These are phyloP conservation scores for Anguilla rostrata DNA, from an alignment of 2,113 vertebrate genomes.

Conservation along the genomic window DNA sequence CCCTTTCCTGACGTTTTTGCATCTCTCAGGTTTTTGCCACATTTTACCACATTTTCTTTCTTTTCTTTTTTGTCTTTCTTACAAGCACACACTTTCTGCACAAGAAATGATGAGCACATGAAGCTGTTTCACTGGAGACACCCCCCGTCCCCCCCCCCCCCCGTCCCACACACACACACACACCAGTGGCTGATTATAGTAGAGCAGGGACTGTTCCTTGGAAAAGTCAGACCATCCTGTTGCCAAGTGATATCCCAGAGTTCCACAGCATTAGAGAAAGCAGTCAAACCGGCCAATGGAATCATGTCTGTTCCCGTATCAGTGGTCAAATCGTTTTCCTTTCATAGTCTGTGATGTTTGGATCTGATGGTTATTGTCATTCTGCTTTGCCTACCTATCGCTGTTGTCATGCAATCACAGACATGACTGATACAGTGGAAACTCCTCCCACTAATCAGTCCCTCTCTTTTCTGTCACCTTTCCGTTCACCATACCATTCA, in stretches of 20 bases:
- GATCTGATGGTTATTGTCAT: conserved; percentile 25
- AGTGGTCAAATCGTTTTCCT: conserved; percentile 39
- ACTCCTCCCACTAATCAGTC: conserved; percentile 61
- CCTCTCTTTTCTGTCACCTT: conserved; percentile 25
- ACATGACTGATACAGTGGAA: conserved; percentile 69
- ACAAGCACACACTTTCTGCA: too few species aligned
- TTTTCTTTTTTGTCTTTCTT: too few species aligned
- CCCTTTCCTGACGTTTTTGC: too few species aligned
- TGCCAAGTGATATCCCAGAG: conserved; percentile 73
- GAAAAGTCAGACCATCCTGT: conserved; percentile 69
- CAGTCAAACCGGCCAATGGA: conserved; percentile 53
- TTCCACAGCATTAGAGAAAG: conserved; percentile 68
- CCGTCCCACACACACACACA: too few species aligned
- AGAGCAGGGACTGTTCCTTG: conserved; percentile 65
- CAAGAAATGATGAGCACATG: too few species aligned
- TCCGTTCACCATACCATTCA: too few species aligned
- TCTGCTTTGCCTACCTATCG: conserved; percentile 65
- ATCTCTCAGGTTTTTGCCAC: too few species aligned
- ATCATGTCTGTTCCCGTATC: not conserved
- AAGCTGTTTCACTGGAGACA: not conserved
- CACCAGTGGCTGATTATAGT: conserved; percentile 48
- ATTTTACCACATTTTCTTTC: too few species aligned
- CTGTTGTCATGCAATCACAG: conserved; percentile 75
- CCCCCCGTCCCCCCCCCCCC: not conserved
- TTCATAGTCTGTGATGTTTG: conserved; percentile 46